A percentile compares a stretch with the other conserved stretches of the same genome.
Conservation (phyloP, 2,797 vertebrate species). For the Clarias platycephalus region DNA sequence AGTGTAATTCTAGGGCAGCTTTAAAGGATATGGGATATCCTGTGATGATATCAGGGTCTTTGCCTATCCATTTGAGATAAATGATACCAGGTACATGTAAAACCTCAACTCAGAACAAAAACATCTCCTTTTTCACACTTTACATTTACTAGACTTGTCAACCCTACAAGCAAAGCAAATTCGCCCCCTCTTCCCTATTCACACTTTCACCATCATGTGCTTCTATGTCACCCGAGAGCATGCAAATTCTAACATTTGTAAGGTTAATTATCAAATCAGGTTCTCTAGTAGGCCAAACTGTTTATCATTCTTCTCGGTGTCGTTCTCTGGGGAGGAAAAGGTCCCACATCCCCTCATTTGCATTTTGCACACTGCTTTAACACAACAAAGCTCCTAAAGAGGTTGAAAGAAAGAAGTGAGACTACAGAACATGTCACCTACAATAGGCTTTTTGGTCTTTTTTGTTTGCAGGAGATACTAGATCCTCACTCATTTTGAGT, state of each 20-base stretch:
- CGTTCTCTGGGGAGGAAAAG: slow-evolving; percentile 30
- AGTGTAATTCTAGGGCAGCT: background rate
- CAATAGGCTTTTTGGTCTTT: background rate
- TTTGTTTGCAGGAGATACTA: background rate
- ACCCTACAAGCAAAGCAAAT: background rate
- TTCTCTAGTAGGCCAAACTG: background rate
- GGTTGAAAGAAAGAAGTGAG: slow-evolving; percentile 21
- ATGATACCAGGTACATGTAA: background rate
- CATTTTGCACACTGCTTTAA: slow-evolving; percentile 44
- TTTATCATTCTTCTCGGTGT: background rate
- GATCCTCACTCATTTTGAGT: background rate
- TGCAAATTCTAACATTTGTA: slow-evolving; percentile 26
- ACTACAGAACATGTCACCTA: background rate
- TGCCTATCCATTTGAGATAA: background rate
- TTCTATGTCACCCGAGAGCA: background rate
- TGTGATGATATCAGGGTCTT: background rate
- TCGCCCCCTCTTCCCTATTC: background rate
- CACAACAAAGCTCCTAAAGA: slow-evolving; percentile 27
- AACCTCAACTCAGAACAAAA: slow-evolving; percentile 4
- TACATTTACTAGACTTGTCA: background rate
- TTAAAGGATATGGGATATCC: background rate
- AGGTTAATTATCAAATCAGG: slow-evolving; percentile 25
- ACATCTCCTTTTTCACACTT: background rate
- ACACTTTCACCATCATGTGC: background rate
- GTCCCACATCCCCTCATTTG: slow-evolving; percentile 43